Conservation (phyloP, 2,888 invertebrate species). For the Meteorus cinctellus region DNA sequence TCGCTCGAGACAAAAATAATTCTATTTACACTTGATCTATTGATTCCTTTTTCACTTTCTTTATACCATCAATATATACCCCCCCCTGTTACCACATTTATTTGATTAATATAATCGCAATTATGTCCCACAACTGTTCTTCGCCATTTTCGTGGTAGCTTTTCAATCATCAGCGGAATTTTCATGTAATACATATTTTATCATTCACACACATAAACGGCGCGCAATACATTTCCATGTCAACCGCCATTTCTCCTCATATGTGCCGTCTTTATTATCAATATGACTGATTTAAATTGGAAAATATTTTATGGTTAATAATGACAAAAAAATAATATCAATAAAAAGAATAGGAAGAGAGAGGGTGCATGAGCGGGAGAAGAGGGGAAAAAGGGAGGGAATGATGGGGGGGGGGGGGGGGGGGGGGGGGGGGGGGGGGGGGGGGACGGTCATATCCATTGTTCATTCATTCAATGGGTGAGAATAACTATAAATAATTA, state of each 20-base stretch:
- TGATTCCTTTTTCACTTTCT: background rate
- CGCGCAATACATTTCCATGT: background rate
- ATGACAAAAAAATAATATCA: background rate
- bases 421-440: too few relatives aligned
- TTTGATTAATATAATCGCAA: background rate
- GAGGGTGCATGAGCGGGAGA: too few relatives aligned
- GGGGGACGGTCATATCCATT: too few relatives aligned
- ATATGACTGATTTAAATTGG: slow-evolving; percentile 13
- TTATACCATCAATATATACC: background rate
- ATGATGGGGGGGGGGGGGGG: too few relatives aligned
- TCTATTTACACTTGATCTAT: slow-evolving; percentile 24
- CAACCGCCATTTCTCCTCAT: background rate
- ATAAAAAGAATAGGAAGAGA: background rate
- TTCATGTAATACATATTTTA: background rate
- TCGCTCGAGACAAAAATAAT: slow-evolving; percentile 43
- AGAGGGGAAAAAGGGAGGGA: too few relatives aligned
- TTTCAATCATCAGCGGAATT: too few relatives aligned
- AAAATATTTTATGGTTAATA: slow-evolving; percentile 16
- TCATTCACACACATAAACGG: background rate
- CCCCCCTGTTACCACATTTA: background rate
- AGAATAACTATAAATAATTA: background rate
- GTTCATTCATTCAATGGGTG: background rate
- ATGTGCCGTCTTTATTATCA: slow-evolving; percentile 12
- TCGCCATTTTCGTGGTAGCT: background rate
- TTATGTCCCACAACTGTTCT: background rate